A percentile compares a stretch with the other conserved stretches of the same genome.
Evolutionary conservation across 2,113 vertebrate genomes (phyloP).

Genomic region (Nansenia antarctica): DNA sequence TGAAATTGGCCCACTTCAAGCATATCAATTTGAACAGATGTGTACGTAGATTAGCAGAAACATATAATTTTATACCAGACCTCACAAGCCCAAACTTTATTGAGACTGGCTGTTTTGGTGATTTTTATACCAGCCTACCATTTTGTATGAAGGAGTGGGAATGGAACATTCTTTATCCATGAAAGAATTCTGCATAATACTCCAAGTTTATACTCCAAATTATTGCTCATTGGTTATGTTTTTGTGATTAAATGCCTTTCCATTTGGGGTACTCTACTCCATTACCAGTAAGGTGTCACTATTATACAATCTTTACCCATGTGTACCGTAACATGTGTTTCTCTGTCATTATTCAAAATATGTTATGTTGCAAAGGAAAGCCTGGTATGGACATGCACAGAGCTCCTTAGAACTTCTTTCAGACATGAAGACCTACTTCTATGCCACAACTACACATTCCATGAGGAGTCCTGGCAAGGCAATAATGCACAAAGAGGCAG

Average conservation of each 20-base stretch:
- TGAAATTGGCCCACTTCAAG: constrained; percentile 59
- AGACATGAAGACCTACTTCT: neutral
- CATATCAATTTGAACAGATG: constrained; percentile 65
- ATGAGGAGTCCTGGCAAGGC: constrained; percentile 53
- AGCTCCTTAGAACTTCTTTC: neutral
- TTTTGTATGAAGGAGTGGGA: neutral
- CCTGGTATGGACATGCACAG: neutral
- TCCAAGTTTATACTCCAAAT: no score
- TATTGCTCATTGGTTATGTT: no score
- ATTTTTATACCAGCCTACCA: neutral
- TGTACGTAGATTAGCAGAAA: constrained; percentile 54
- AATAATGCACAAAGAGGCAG: constrained; percentile 50
- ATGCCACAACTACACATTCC: constrained; percentile 71
- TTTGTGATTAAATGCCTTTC: no score
- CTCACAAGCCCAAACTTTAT: neutral
- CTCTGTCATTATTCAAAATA: no score
- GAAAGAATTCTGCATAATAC: no score
- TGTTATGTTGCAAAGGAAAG: neutral
- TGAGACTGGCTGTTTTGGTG: neutral
- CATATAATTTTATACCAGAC: neutral
- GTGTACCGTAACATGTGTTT: no score
- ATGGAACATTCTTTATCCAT: no score
- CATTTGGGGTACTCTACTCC: no score
- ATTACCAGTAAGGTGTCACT: no score
- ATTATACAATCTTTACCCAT: no score